phyloP scores from a whole-genome alignment of 53 echinoderm and acorn worm genomes.

The Hippasteria phrygiana region DNA sequence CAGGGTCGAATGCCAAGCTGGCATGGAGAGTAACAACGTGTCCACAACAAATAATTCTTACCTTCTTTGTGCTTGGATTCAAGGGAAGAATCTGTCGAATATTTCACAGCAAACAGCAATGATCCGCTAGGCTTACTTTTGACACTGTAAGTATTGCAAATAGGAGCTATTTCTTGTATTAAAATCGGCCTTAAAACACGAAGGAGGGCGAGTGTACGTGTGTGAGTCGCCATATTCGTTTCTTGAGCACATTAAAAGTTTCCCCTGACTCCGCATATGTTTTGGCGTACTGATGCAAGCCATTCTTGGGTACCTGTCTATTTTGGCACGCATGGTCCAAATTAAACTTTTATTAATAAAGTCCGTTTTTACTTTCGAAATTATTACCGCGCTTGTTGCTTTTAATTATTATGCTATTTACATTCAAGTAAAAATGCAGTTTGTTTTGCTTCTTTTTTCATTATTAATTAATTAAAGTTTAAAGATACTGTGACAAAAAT shows the following conservation, averaged over 20 bases:
- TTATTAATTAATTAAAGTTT: too few species aligned
- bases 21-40: too few species aligned
- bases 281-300: neutral
- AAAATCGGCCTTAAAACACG: conserved; percentile 7
- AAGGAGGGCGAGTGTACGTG: neutral
- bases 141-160: neutral
- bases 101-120: neutral
- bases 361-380: too few species aligned
- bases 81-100: conserved; percentile 16
- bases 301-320: neutral
- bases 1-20: too few species aligned
- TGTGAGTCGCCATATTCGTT: conserved; percentile 26
- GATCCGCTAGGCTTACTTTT: neutral
- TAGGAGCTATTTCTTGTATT: neutral
- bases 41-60: too few species aligned
- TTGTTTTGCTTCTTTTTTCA: too few species aligned
- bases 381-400: too few species aligned
- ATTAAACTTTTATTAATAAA: too few species aligned
- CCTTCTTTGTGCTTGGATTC: conserved; percentile 10
- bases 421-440: too few species aligned
- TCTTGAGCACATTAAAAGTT: neutral
- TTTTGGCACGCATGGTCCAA: neutral
- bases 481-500: too few species aligned
- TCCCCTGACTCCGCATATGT: neutral
- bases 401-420: too few species aligned